Percentiles rank a stretch among this genome's conserved stretches.
Evolutionary conservation across 2,888 invertebrate species (phyloP).

Genomic region (Agelastica alni): DNA sequence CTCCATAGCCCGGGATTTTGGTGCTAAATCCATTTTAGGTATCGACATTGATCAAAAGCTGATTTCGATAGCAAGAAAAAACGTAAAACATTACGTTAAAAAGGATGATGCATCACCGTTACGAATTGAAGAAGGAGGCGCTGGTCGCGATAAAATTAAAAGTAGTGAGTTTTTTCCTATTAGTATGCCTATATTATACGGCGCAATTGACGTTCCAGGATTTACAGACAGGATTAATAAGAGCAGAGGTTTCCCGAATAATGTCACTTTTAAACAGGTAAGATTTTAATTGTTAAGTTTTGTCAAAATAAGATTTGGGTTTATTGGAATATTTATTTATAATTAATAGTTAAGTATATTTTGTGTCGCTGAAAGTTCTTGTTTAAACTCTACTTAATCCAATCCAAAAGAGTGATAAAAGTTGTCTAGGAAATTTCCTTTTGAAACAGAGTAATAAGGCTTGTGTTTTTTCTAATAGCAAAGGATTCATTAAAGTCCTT

Average conservation of each 20-base stretch:
- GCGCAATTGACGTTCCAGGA: slow-evolving; percentile 72
- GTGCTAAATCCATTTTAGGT: slow-evolving; percentile 85
- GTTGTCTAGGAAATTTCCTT: no score
- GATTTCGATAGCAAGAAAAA: slow-evolving; percentile 75
- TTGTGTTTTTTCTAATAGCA: no score
- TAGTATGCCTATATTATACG: slow-evolving; percentile 86
- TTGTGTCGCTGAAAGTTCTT: no score
- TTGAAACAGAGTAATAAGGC: no score
- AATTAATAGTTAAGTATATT: no score
- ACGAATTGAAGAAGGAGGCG: slow-evolving; percentile 15
- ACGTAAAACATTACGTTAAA: slow-evolving; percentile 71
- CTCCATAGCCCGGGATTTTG: slow-evolving; percentile 82
- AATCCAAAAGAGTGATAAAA: no score
- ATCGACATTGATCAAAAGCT: slow-evolving; percentile 93
- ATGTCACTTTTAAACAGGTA: slow-evolving; percentile 88
- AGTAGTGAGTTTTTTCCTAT: slow-evolving; percentile 74
- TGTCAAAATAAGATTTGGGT: no score
- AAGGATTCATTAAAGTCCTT: no score
- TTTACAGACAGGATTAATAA: slow-evolving; percentile 47
- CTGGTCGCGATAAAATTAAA: slow-evolving; percentile 37
- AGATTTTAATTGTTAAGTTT: slow-evolving; percentile 40
- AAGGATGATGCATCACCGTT: slow-evolving; percentile 50
- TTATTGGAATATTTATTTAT: no score
- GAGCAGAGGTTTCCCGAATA: slow-evolving; percentile 79
- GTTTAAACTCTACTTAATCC: no score